Evolutionary conservation across 1,140 invertebrate species (phyloP).

Genomic region (Pomacea maculata): DNA sequence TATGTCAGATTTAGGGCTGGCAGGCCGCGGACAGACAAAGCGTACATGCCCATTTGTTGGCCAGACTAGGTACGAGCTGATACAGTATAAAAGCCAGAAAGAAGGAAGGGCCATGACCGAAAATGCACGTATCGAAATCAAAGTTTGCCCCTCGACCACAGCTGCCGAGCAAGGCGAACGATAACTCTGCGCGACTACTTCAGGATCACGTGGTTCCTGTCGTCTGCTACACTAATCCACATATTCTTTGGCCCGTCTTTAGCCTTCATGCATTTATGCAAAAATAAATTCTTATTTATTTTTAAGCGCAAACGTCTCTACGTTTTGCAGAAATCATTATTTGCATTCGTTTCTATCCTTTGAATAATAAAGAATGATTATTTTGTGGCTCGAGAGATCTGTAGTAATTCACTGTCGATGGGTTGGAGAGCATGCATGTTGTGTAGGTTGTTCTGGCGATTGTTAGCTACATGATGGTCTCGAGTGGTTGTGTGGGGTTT

Average conservation of each 20-base stretch:
- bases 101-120: constrained; percentile 1
- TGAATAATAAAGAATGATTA: no score
- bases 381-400: no score
- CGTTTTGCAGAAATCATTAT: constrained; percentile 23
- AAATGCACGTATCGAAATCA: not conserved
- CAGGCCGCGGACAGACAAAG: constrained; percentile 34
- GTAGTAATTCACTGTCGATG: no score
- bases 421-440: no score
- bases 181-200: not conserved
- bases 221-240: not conserved
- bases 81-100: not conserved
- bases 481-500: no score
- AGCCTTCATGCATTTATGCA: no score
- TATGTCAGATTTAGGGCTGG: constrained; percentile 27
- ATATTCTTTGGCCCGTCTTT: no score
- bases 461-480: no score
- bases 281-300: no score
- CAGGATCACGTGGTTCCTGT: not conserved
- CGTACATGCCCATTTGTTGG: constrained; percentile 27
- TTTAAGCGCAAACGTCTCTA: constrained; percentile 20
- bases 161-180: not conserved
- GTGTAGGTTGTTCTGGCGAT: no score
- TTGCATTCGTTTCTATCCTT: not conserved
- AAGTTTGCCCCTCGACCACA: not conserved
- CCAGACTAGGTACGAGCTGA: not conserved